A percentile compares a stretch with the other conserved stretches of the same genome.
Evolutionary conservation across 2,797 vertebrate species (phyloP).

Genomic region (Ctenosaura bakeri): DNA sequence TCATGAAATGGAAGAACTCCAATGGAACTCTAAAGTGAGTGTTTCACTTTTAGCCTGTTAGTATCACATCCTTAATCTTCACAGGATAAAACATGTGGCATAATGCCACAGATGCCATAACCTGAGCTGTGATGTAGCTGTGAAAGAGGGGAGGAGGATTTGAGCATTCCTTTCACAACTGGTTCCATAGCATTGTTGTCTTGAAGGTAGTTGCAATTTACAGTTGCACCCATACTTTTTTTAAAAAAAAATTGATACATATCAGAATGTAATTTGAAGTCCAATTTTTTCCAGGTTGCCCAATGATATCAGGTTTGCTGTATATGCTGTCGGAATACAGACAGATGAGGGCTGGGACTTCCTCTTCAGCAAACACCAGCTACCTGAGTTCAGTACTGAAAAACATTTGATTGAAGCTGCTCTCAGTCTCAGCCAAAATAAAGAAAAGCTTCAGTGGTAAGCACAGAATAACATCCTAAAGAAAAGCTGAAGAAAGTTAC

Average conservation of each 20-base stretch:
- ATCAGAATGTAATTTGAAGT: neutral
- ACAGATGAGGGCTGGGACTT: slow-evolving; percentile 90
- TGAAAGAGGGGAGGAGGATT: neutral
- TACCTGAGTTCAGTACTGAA: slow-evolving; percentile 80
- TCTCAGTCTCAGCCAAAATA: slow-evolving; percentile 80
- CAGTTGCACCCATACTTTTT: neutral
- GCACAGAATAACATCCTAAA: slow-evolving; percentile 40
- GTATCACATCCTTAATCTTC: neutral
- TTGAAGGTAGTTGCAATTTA: neutral
- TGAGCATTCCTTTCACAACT: neutral
- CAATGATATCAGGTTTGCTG: slow-evolving; percentile 85
- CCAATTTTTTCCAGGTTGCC: slow-evolving; percentile 82
- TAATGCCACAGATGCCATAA: neutral
- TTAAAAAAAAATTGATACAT: neutral
- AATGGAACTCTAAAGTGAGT: slow-evolving; percentile 87
- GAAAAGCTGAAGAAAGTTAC: neutral
- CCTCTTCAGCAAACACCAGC: slow-evolving; percentile 87
- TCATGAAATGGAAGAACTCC: slow-evolving; percentile 87
- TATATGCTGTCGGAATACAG: slow-evolving; percentile 87
- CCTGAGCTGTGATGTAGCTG: neutral
- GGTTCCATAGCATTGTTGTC: neutral
- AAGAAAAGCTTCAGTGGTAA: slow-evolving; percentile 89
- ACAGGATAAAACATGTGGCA: neutral
- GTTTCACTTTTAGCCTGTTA: slow-evolving; percentile 4
- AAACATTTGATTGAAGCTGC: slow-evolving; percentile 85